A percentile compares a stretch with the other conserved stretches of the same genome.
Evolutionary conservation across 23 tunicate species (phyloP).

Genomic region (Halocynthia aurantium): DNA sequence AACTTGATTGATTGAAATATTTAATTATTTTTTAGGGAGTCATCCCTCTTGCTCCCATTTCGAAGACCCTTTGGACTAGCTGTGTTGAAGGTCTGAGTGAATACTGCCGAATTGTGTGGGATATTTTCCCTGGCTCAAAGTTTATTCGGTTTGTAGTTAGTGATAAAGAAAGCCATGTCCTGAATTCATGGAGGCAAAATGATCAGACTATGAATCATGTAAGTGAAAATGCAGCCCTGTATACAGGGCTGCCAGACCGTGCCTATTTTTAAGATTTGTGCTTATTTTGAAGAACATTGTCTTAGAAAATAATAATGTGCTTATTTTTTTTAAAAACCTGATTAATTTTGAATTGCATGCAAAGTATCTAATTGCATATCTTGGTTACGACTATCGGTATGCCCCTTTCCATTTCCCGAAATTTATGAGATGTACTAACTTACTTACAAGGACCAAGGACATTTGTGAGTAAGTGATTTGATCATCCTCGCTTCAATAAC

Average conservation of each 20-base stretch:
- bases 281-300: too few species aligned
- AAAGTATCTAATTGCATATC: too few species aligned
- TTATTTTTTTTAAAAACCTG: too few species aligned
- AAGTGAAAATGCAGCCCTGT: not conserved
- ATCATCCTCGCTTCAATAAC: too few species aligned
- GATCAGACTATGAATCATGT: conserved; percentile 51
- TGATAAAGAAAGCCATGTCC: conserved; percentile 20
- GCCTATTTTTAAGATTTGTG: not conserved
- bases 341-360: too few species aligned
- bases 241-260: not conserved
- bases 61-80: conserved; percentile 68
- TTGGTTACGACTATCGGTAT: too few species aligned
- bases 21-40: conserved; percentile 29
- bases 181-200: conserved; percentile 59
- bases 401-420: too few species aligned
- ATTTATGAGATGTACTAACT: too few species aligned
- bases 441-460: too few species aligned
- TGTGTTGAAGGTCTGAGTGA: conserved; percentile 87
- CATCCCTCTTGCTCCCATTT: conserved; percentile 62
- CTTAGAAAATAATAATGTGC: too few species aligned
- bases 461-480: too few species aligned
- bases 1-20: not conserved
- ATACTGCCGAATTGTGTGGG: conserved; percentile 94
- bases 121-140: conserved; percentile 62
- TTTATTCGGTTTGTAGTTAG: conserved; percentile 73